Evolutionary conservation across 2,797 vertebrate genomes (phyloP).

Genomic region (Oophaga sylvatica): DNA sequence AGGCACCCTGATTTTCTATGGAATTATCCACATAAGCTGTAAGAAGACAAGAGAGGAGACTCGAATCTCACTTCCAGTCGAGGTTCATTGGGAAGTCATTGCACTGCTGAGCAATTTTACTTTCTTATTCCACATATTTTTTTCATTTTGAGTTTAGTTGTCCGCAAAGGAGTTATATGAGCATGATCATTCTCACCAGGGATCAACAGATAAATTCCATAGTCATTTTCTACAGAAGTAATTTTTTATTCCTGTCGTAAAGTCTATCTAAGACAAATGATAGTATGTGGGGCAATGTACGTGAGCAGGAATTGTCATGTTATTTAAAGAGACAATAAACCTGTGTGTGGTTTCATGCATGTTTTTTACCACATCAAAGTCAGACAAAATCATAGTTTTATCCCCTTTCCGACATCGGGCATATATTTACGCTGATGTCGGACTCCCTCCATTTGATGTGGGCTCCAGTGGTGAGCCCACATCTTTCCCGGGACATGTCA

Average conservation of each 20-base stretch:
- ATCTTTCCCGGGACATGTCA: no score
- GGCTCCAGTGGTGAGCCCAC: no score
- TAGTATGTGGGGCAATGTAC: not conserved
- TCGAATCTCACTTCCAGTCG: not conserved
- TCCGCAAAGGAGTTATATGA: not conserved
- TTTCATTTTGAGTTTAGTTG: slow-evolving; percentile 4
- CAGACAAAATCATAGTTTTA: no score
- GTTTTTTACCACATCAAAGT: no score
- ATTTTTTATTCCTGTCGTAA: not conserved
- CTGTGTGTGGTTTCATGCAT: not conserved
- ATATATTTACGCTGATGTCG: no score
- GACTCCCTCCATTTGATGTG: no score
- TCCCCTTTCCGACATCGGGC: no score
- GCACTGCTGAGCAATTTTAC: not conserved
- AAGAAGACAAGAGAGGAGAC: not conserved
- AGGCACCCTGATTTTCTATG: not conserved
- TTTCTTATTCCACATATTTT: not conserved
- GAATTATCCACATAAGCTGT: not conserved
- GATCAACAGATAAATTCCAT: not conserved
- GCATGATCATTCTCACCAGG: not conserved
- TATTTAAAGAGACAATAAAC: not conserved
- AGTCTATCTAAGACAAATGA: not conserved
- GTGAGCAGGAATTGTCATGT: not conserved
- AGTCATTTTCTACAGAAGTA: not conserved
- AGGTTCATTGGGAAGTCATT: not conserved